Evolutionary conservation across 2,888 invertebrate species (phyloP).

Genomic region (Geophilus truncorum): DNA sequence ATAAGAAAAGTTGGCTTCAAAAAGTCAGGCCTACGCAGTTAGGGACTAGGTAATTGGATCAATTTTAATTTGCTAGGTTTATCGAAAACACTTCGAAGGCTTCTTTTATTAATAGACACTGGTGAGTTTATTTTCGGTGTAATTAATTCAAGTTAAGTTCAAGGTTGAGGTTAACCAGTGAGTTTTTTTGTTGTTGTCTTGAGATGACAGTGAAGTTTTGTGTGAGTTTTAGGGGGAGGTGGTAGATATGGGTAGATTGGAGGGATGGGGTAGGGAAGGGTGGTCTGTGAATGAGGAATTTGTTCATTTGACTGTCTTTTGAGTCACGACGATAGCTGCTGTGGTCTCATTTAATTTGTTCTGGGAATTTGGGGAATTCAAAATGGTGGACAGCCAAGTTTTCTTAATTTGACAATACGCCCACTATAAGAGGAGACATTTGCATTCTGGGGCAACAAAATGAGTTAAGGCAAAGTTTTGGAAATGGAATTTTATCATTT

Average conservation of each 20-base stretch:
- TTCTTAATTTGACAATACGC: slow-evolving; percentile 27
- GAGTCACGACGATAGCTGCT: slow-evolving; percentile 10
- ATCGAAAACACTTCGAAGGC: not conserved
- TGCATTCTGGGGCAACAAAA: slow-evolving; percentile 27
- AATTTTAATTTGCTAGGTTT: not conserved
- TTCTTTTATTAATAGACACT: slow-evolving; percentile 3
- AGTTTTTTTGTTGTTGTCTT: too few species aligned
- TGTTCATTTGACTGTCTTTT: slow-evolving; percentile 27
- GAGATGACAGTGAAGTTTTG: not conserved
- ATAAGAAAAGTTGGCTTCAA: not conserved
- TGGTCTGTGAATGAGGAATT: not conserved
- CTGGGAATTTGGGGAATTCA: slow-evolving; percentile 25
- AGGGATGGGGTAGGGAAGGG: not conserved
- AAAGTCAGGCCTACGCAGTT: not conserved
- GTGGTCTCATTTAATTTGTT: slow-evolving; percentile 25
- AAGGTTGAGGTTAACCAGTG: not conserved
- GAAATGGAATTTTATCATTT: not conserved
- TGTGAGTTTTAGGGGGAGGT: not conserved
- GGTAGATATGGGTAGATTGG: not conserved
- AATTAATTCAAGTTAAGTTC: not conserved
- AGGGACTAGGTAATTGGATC: not conserved
- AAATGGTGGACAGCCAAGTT: slow-evolving; percentile 24
- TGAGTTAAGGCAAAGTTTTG: slow-evolving; percentile 2
- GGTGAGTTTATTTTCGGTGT: not conserved
- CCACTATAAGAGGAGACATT: slow-evolving; percentile 3